phyloP scores from a whole-genome alignment of 2,888 invertebrate genomes.

The Drosophila subquinaria region DNA sequence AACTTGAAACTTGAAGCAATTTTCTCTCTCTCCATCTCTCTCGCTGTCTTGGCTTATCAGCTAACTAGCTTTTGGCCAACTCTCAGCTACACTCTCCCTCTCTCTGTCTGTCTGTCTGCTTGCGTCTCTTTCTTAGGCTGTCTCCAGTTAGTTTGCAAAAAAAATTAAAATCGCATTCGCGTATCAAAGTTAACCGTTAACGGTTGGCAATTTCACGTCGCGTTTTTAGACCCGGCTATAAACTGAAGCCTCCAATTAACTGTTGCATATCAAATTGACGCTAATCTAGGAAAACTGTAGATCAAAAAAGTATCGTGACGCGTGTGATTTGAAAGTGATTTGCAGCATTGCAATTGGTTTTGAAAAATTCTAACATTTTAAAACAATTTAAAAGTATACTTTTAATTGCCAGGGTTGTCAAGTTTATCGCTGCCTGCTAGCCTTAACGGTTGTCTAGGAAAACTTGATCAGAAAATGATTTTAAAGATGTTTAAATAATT shows the following conservation, averaged over 20 bases:
- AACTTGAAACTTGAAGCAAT: constrained; percentile 22
- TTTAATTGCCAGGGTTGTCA: constrained; percentile 1
- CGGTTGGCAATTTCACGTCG: constrained; percentile 65
- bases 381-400: constrained; percentile 2
- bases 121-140: constrained; percentile 2
- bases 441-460: constrained; percentile 7
- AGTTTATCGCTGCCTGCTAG: constrained; percentile 19
- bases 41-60: constrained; percentile 40
- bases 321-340: constrained; percentile 11
- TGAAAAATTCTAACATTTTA: background rate
- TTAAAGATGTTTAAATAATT: background rate
- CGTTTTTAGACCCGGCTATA: constrained; percentile 5
- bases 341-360: background rate
- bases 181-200: constrained; percentile 71
- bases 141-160: constrained; percentile 20
- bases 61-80: constrained; percentile 27
- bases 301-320: background rate
- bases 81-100: constrained; percentile 13
- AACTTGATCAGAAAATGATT: background rate
- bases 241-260: constrained; percentile 4
- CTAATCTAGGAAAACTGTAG: constrained; percentile 6
- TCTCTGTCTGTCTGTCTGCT: constrained; percentile 12
- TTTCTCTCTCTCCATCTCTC: constrained; percentile 8
- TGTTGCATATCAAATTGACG: constrained; percentile 24
- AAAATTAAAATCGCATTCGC: constrained; percentile 54